These are phyloP conservation scores for Cheilosia vernalis DNA, from an alignment of 2,888 invertebrate genomes.

Conservation along the genomic window DNA sequence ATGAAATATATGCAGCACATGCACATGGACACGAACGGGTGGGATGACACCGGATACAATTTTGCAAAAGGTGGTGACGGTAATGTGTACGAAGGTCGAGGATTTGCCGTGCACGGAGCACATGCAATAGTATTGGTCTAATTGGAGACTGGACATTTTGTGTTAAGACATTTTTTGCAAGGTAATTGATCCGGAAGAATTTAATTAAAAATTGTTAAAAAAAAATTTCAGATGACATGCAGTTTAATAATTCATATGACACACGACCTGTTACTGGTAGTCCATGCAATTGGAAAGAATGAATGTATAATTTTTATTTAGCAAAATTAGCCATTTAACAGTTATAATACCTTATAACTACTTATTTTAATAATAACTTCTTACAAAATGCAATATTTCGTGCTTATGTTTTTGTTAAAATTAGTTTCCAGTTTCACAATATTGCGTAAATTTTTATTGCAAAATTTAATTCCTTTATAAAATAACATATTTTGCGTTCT, in stretches of 20 bases:
- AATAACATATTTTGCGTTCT: too few species aligned
- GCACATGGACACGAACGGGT: slow-evolving; percentile 85
- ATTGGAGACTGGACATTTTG: slow-evolving; percentile 83
- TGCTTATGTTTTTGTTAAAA: too few species aligned
- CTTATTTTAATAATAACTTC: too few species aligned
- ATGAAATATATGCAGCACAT: slow-evolving; percentile 86
- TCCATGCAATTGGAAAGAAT: background rate
- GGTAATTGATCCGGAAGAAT: background rate
- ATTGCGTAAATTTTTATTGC: too few species aligned
- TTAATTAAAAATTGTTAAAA: slow-evolving; percentile 9
- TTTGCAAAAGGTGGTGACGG: slow-evolving; percentile 89
- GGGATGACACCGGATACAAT: slow-evolving; percentile 87
- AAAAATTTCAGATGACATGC: slow-evolving; percentile 3
- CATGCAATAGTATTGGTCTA: too few species aligned
- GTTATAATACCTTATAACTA: too few species aligned
- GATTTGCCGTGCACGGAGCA: slow-evolving; percentile 86
- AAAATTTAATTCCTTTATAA: too few species aligned
- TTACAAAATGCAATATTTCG: too few species aligned
- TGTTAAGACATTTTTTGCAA: background rate
- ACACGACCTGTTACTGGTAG: background rate
- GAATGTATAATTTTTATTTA: too few species aligned
- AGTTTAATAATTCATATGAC: slow-evolving; percentile 12
- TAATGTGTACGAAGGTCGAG: slow-evolving; percentile 87
- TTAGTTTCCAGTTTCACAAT: too few species aligned
- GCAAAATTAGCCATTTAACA: too few species aligned